Conservation (phyloP, 2,888 invertebrate genomes). For the Caenorhabditis becei region DNA sequence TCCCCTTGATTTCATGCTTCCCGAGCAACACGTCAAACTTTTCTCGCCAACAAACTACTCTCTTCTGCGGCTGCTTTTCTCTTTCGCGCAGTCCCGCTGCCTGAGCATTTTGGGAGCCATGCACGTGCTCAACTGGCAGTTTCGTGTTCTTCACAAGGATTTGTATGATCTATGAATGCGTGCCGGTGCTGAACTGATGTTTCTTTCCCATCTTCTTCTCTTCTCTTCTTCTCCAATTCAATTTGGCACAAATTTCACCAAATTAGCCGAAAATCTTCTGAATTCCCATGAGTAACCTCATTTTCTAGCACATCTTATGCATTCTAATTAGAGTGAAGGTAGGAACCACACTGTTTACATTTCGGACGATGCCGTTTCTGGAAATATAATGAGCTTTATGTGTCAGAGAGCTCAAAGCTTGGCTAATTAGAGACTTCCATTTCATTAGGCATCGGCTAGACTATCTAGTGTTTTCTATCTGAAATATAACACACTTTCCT, state of each 20-base stretch:
- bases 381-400: constrained; percentile 8
- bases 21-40: constrained; percentile 39
- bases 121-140: constrained; percentile 17
- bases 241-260: background rate
- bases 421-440: constrained; percentile 3
- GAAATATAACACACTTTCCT: background rate
- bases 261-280: background rate
- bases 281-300: background rate
- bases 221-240: constrained; percentile 18
- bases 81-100: constrained; percentile 20
- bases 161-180: constrained; percentile 46
- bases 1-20: constrained; percentile 50
- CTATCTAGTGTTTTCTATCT: constrained; percentile 6
- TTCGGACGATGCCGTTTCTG: constrained; percentile 3
- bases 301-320: background rate
- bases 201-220: constrained; percentile 8
- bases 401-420: constrained; percentile 5
- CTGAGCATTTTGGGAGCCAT: constrained; percentile 11
- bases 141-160: constrained; percentile 18
- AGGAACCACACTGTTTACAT: constrained; percentile 8
- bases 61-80: constrained; percentile 15
- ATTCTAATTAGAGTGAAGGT: background rate
- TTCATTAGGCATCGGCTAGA: constrained; percentile 4
- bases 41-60: constrained; percentile 27
- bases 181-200: background rate